Evolutionary conservation across 2,113 vertebrate species (phyloP).

Genomic region (Mirza zaza): DNA sequence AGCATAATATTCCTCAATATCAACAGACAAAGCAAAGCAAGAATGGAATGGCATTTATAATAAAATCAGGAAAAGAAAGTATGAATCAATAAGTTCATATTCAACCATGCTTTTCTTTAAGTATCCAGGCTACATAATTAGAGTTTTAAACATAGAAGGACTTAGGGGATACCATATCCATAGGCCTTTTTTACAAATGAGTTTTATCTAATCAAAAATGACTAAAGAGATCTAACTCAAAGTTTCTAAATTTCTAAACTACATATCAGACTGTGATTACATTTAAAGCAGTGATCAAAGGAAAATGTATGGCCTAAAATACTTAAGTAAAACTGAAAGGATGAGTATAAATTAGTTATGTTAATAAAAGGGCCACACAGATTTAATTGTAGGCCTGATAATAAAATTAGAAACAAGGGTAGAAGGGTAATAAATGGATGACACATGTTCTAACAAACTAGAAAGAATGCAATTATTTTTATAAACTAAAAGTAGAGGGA

Average conservation of each 20-base stretch:
- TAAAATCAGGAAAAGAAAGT: not conserved
- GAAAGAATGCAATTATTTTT: not conserved
- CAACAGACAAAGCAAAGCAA: not conserved
- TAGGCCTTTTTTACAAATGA: not conserved
- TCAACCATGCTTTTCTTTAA: not conserved
- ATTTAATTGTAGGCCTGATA: not conserved
- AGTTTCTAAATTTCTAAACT: not conserved
- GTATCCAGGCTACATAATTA: not conserved
- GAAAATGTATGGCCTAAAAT: not conserved
- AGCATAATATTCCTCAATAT: not conserved
- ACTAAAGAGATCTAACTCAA: not conserved
- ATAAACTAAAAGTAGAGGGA: not conserved
- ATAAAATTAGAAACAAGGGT: not conserved
- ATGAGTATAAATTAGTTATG: not conserved
- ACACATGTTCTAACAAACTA: not conserved
- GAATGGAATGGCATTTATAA: not conserved
- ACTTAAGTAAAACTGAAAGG: not conserved
- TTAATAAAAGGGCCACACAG: not conserved
- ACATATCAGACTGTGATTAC: not conserved
- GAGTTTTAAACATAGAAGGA: not conserved
- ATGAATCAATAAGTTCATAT: not conserved
- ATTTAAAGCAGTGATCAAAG: not conserved
- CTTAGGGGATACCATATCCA: not conserved
- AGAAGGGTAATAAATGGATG: not conserved
- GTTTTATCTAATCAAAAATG: not conserved